Evolutionary conservation across 1,140 invertebrate species (phyloP).

Genomic region (Armadillidium nasatum): DNA sequence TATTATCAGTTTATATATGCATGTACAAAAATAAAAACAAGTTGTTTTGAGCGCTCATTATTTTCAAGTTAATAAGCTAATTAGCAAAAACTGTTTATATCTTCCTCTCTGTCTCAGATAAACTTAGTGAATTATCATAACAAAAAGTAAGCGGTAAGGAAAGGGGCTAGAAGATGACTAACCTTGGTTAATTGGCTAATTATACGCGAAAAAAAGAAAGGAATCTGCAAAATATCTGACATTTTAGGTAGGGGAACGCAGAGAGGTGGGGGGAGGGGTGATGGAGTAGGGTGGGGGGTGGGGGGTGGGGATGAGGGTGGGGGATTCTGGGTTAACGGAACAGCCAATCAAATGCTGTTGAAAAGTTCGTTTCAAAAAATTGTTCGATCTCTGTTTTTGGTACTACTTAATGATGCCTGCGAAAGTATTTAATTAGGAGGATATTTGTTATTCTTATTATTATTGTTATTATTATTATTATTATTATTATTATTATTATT

Average conservation of each 20-base stretch:
- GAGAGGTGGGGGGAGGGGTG: neutral
- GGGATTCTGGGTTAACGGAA: too few relatives aligned
- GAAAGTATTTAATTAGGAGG: too few relatives aligned
- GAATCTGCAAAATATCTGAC: conserved; percentile 1
- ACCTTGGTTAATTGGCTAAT: conserved; percentile 3
- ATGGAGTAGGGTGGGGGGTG: neutral
- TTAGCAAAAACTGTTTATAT: conserved; percentile 4
- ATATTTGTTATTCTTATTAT: too few relatives aligned
- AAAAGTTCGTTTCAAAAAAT: too few relatives aligned
- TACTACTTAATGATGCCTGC: too few relatives aligned
- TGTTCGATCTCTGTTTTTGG: too few relatives aligned
- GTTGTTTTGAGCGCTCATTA: neutral
- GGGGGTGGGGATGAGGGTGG: neutral
- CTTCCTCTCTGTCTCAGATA: neutral
- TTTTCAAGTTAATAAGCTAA: neutral
- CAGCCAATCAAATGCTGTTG: too few relatives aligned
- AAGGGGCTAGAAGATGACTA: neutral
- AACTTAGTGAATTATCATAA: conserved; percentile 4
- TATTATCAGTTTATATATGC: neutral
- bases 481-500: too few relatives aligned
- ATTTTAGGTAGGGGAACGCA: neutral
- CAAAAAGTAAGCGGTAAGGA: neutral
- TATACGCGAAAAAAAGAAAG: neutral
- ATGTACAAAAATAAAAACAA: neutral
- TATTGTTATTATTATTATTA: too few relatives aligned